Evolutionary conservation across 2,113 vertebrate genomes (phyloP), one percentile per base, ranked within the genome.

Genomic region (Baryphthengus martii): DNA sequence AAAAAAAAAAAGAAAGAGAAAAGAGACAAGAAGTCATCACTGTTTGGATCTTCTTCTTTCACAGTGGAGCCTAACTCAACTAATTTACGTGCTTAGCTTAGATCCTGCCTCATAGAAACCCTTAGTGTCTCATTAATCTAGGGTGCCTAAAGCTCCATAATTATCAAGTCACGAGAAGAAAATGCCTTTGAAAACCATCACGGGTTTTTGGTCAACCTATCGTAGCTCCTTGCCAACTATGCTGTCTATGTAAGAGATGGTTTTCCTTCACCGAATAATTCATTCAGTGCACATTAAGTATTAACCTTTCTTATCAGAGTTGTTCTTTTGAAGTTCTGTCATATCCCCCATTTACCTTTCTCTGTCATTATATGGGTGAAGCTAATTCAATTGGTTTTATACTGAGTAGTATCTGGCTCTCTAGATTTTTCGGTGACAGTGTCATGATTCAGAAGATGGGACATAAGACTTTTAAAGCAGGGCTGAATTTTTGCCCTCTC

Each of bases 161-260:
- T 52, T 52, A 59, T 17, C 39, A 68, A 70, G 5, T 35, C 3
- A 6, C 47, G 14, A 73, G 23, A 80, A 31, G 8, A 61, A 89
- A 52, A 72, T 29, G 5, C 3, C 19, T 73, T 50, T 76, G 72
- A 80, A 86, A 93, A 16, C 6, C 8, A 49, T n/a, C 10, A 37
- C 9, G 53, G 31, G 20, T 6, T 44, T 89, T 89, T 73, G 5
- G 4, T 71, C 17, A 44, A 17, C 9, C 9, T 14, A 6, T 61
- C 62, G 45, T n/a, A 70, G 3, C 23, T 81, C 31, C 4, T 81
- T 12, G 31, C 40, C 50, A 9, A 29, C 35, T 37, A 39, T 3
- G 2, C 7, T 67, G 31, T 33, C 47, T 67, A 3, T 0, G 0
- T 61, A 44, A 61, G 11, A 42, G 24, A 26, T 37, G 17, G 2